Base-by-base conservation (phyloP, 2,113 vertebrate species). In the Sterna hirundo region DNA sequence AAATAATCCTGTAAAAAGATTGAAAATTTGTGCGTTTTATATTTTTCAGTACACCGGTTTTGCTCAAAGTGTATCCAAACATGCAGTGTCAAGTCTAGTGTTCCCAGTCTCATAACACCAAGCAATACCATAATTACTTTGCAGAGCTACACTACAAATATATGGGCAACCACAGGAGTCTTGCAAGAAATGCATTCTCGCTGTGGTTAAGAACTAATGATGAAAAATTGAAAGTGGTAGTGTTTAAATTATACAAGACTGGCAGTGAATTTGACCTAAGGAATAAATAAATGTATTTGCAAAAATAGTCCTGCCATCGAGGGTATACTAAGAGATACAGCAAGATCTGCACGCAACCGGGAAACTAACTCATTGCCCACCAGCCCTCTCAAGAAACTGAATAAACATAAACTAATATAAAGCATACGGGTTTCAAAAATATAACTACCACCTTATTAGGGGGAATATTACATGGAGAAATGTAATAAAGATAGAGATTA, bases 131-230 rank as follows among this genome's bases (percentile, higher is more conserved):
- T 17, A 89, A 71, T 69, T 2, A 76, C 51, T 93, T 19, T 54
- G 82, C 84, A 81, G 72, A 87, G n/a, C 30, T 91, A 52, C 68
- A 54, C 77, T 27, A 32, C 42, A 65, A 74, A 64, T 69, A 62
- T 21, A n/a, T 5, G 44, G 51, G 36, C 79, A 96, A 68, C 66
- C 57, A 91, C 36, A 81, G 17, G 38, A 95, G 38, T 54, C 62
- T 83, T 80, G n/a, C 57, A 96, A 91, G 80, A 95, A 58, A 96
- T 40, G 36, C 52, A 86, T 93, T 86, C 78, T 96, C 15, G 4
- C 42, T 57, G 20, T 44, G 78, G 42, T 47, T 91, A 95, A 75
- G 75, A 88, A 71, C 20, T 68, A 87, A 92, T 13, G 54, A 84
- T 40, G 84, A 83, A 77, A 91, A 93, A 36, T 0, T 75, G 52